These are phyloP conservation scores for Dyspetes luteomarginatus DNA, from an alignment of 2,888 invertebrate species.

Conservation along the genomic window DNA sequence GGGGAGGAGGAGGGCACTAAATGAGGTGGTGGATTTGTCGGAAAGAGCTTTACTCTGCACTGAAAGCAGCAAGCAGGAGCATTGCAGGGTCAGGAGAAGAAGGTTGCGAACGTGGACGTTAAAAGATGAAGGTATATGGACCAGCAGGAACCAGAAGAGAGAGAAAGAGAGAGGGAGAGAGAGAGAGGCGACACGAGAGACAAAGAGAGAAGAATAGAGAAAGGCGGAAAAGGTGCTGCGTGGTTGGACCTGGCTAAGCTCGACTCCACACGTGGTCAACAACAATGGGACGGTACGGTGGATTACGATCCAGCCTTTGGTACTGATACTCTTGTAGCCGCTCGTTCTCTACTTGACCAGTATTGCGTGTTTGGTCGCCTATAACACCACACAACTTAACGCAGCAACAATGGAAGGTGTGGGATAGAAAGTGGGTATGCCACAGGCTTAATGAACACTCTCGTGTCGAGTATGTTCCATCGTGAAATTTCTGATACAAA, in stretches of 20 bases:
- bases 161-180: conserved; percentile 58
- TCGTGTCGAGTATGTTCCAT: conserved; percentile 12
- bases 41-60: conserved; percentile 80
- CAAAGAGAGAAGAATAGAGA: conserved; percentile 49
- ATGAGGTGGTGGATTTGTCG: conserved; percentile 83
- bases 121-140: conserved; percentile 30
- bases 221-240: conserved; percentile 63
- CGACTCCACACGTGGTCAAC: conserved; percentile 79
- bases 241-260: conserved; percentile 78
- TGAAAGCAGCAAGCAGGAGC: conserved; percentile 36
- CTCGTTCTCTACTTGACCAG: conserved; percentile 68
- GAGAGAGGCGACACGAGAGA: too few relatives aligned
- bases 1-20: conserved; percentile 73
- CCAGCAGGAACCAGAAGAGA: conserved; percentile 59
- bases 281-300: conserved; percentile 78
- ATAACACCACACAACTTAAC: conserved; percentile 41
- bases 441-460: conserved; percentile 71
- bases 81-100: conserved; percentile 60
- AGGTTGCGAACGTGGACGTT: conserved; percentile 28
- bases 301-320: conserved; percentile 76
- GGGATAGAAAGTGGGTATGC: conserved; percentile 20
- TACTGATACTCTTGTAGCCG: conserved; percentile 58
- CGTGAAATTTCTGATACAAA: conserved; percentile 52
- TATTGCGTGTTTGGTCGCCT: conserved; percentile 15
- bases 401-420: conserved; percentile 30